Percentiles rank a stretch among this genome's conserved stretches.
phyloP scores from a whole-genome alignment of 2,888 invertebrate species.

The Gymnoscelis rufifasciata region DNA sequence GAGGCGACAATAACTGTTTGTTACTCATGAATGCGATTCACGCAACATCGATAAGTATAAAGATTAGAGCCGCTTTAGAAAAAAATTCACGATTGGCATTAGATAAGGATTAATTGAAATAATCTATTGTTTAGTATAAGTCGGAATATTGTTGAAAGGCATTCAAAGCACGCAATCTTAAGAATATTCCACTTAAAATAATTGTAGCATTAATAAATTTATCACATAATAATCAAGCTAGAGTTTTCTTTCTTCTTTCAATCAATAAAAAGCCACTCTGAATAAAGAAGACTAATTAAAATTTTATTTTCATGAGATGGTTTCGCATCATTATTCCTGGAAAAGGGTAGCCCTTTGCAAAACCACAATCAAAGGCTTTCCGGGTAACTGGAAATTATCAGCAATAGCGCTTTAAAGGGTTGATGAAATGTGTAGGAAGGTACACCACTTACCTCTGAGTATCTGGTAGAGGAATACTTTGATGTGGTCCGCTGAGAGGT shows the following conservation, averaged over 20 bases:
- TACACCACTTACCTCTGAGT: constrained; percentile 88
- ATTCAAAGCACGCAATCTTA: too few species aligned
- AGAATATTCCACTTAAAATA: too few species aligned
- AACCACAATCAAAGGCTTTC: not conserved
- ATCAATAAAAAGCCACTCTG: too few species aligned
- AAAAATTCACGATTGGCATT: constrained; percentile 19
- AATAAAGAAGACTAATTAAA: too few species aligned
- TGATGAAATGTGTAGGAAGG: not conserved
- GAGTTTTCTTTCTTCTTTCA: too few species aligned
- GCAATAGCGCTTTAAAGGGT: not conserved
- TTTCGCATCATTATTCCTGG: too few species aligned
- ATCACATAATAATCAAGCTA: too few species aligned
- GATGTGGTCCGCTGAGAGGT: constrained; percentile 99
- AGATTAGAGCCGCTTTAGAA: constrained; percentile 15
- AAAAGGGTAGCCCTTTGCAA: too few species aligned
- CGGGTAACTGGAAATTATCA: not conserved
- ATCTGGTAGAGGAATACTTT: constrained; percentile 99
- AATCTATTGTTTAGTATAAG: constrained; percentile 19
- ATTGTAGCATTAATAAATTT: too few species aligned
- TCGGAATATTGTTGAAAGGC: constrained; percentile 2
- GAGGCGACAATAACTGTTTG: constrained; percentile 22
- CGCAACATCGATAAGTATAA: constrained; percentile 17
- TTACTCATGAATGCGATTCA: constrained; percentile 18
- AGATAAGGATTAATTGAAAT: constrained; percentile 18
- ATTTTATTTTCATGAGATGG: too few species aligned